These are phyloP conservation scores for Leucania comma DNA, from an alignment of 2,888 invertebrate species.

Conservation along the genomic window DNA sequence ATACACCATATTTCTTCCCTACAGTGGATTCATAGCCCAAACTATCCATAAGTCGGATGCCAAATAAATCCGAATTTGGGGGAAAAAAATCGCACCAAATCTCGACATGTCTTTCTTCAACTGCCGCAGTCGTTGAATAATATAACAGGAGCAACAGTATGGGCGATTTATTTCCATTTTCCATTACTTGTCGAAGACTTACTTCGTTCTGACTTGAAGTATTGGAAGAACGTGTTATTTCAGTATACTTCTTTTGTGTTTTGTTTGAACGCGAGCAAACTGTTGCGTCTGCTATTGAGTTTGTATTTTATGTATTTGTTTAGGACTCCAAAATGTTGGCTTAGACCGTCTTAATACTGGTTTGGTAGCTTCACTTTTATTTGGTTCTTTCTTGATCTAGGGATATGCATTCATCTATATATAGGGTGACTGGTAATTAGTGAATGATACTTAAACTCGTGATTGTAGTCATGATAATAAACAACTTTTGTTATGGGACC, in stretches of 20 bases:
- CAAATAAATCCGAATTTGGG: slow-evolving; percentile 51
- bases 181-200: slow-evolving; percentile 57
- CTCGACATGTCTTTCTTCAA: slow-evolving; percentile 56
- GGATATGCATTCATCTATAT: too few relatives aligned
- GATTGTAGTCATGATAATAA: too few relatives aligned
- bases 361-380: not conserved
- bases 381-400: not conserved
- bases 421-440: too few relatives aligned
- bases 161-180: slow-evolving; percentile 72
- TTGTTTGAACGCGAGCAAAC: slow-evolving; percentile 41
- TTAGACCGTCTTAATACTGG: not conserved
- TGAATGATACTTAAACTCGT: too few relatives aligned
- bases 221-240: slow-evolving; percentile 62
- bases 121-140: slow-evolving; percentile 67
- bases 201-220: slow-evolving; percentile 51
- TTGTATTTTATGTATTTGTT: slow-evolving; percentile 4
- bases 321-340: not conserved
- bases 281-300: slow-evolving; percentile 49
- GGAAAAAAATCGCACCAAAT: slow-evolving; percentile 49
- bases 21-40: slow-evolving; percentile 31
- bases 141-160: slow-evolving; percentile 61
- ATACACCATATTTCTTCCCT: slow-evolving; percentile 29
- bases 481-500: too few relatives aligned
- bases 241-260: slow-evolving; percentile 33
- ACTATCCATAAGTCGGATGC: slow-evolving; percentile 20